Percentiles rank a stretch among this genome's conserved stretches.
phyloP scores from a whole-genome alignment of 2,888 invertebrate species.

The Macropis europaea region DNA sequence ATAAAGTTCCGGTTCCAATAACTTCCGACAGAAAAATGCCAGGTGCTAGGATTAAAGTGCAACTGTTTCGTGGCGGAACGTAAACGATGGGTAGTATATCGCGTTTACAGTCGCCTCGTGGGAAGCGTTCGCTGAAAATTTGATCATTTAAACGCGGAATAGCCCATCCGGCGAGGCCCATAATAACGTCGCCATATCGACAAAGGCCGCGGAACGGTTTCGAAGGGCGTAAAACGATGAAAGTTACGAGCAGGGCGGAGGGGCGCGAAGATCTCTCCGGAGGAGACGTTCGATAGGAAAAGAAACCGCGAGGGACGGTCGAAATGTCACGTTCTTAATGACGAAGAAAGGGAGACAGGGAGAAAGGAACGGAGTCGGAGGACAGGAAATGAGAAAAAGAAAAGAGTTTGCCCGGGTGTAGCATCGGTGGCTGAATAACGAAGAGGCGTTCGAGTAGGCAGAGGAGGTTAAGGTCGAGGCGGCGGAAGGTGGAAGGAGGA shows the following conservation, averaged over 20 bases:
- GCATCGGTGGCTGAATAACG: conserved; percentile 23
- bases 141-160: conserved; percentile 50
- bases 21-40: not conserved
- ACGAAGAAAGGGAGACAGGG: conserved; percentile 7
- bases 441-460: conserved; percentile 2
- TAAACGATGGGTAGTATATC: conserved; percentile 17
- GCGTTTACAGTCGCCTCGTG: conserved; percentile 21
- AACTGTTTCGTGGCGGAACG: not conserved
- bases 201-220: conserved; percentile 67
- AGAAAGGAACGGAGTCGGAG: not conserved
- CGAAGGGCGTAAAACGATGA: conserved; percentile 29
- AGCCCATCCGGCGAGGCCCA: conserved; percentile 58
- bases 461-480: conserved; percentile 28
- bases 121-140: too few species aligned
- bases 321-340: conserved; percentile 41
- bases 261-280: not conserved
- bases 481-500: conserved; percentile 17
- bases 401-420: conserved; percentile 8
- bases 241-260: conserved; percentile 1
- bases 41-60: not conserved
- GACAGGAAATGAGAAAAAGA: conserved; percentile 35
- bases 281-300: conserved; percentile 9
- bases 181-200: conserved; percentile 69
- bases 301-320: not conserved
- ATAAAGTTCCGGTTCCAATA: not conserved